Percentiles rank a stretch among this genome's conserved stretches.
Evolutionary conservation across 2,797 vertebrate genomes (phyloP).

Genomic region (Pangasius krempfi): DNA sequence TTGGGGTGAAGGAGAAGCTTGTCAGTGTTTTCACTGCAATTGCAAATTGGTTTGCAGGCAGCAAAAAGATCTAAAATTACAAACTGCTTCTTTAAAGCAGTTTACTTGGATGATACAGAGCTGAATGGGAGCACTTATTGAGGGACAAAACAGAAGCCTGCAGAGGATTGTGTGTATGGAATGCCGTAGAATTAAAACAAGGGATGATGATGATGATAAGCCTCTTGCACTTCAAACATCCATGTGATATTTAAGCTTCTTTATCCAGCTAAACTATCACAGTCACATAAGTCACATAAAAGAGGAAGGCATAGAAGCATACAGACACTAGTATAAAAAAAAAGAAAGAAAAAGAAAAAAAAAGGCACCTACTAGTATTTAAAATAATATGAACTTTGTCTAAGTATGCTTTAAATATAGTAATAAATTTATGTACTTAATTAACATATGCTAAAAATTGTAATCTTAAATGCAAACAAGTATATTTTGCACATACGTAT

Average conservation of each 20-base stretch:
- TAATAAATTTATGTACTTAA: background rate
- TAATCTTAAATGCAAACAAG: background rate
- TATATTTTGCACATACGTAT: background rate
- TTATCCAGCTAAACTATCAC: background rate
- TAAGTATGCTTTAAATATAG: background rate
- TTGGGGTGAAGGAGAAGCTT: background rate
- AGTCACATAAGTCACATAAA: background rate
- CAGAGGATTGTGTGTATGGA: background rate
- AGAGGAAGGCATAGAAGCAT: background rate
- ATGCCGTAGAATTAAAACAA: background rate
- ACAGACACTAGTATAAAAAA: background rate
- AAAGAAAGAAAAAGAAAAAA: too few species aligned
- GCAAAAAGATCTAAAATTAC: background rate
- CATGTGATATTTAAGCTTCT: background rate
- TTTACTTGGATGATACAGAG: background rate
- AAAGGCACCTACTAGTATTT: background rate
- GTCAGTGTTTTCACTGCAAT: background rate
- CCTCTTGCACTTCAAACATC: background rate
- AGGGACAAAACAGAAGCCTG: background rate
- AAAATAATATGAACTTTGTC: background rate
- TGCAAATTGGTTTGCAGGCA: background rate
- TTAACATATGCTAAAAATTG: background rate
- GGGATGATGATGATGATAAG: background rate
- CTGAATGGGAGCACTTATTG: background rate
- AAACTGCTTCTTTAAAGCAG: background rate